Base-by-base conservation (phyloP, 2,888 invertebrate species). In the Lycia hirtaria region DNA sequence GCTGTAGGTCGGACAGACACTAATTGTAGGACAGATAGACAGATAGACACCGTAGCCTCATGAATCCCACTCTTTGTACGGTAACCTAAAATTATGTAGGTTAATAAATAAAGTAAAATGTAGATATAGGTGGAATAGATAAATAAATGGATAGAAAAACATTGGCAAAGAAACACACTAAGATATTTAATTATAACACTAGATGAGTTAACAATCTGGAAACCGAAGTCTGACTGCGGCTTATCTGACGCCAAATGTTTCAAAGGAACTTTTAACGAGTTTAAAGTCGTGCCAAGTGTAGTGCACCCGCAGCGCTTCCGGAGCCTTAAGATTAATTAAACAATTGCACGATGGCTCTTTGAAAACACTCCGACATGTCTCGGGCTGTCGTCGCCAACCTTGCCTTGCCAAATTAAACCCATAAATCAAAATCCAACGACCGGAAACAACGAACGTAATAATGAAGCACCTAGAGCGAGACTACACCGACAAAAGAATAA, bases 211-310 rank as follows among this genome's bases (percentile, higher is more conserved):
- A 89, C 87, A 90, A 89, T 90, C 85, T 86, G 73, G 75, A 80
- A 86, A 84, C 75, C 80, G 73, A 85, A 88, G 85, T 86, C 88
- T 83, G 82, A 87, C 85, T 87, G 89, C 78, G 90, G 90, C 91
- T 91, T 91, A 91, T 91, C 91, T 88, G 85, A 87, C 89, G 89
- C 89, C 91, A 90, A 91, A 92, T 92, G 91, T 91, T 87, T 82
- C 90, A 83, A 89, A 87, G 88, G 83, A 92, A 91, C 89, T 92
- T 92, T 90, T 91, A 92, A 92, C 91, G 90, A 91, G 91, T 92
- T 91, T 87, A 90, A 90, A 91, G 89, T 90, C 88, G 84, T 81
- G 78, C 85, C 84, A 78, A 90, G 88, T 88, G 88, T 88, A 90
- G 84, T 91, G 89, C 88, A 88, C 85, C 84, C 83, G 80, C 83